Evolutionary conservation across 2,797 vertebrate genomes (phyloP).

Genomic region (Morelia viridis): DNA sequence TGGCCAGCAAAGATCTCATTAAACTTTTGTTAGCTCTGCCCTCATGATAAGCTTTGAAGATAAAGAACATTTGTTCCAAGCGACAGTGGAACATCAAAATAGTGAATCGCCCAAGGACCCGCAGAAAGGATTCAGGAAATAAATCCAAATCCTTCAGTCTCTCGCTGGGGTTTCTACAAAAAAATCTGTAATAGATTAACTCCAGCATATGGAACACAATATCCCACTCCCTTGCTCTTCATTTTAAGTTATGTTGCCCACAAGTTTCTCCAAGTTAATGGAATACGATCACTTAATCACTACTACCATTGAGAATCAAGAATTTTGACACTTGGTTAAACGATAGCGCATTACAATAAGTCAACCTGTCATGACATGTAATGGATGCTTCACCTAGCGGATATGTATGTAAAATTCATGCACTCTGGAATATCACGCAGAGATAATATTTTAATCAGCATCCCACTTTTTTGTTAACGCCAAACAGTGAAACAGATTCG

Average conservation of each 20-base stretch:
- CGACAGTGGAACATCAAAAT: neutral
- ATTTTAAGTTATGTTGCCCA: neutral
- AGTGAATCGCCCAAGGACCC: neutral
- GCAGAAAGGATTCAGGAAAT: neutral
- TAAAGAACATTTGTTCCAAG: neutral
- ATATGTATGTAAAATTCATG: constrained; percentile 81
- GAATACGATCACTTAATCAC: constrained; percentile 82
- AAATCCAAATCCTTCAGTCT: neutral
- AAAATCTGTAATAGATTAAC: neutral
- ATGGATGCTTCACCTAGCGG: constrained; percentile 80
- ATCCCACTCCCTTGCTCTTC: neutral
- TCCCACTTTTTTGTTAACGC: constrained; percentile 58
- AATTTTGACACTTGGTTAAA: constrained; percentile 84
- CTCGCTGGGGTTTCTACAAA: too few species aligned
- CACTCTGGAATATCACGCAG: constrained; percentile 78
- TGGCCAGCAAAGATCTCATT: neutral
- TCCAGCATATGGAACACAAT: neutral
- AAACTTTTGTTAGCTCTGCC: neutral
- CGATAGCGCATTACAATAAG: constrained; percentile 84
- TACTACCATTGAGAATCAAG: constrained; percentile 79
- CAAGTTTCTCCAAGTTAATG: constrained; percentile 68
- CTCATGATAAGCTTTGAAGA: neutral
- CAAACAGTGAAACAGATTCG: constrained; percentile 58
- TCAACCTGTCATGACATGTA: constrained; percentile 82
- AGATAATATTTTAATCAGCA: constrained; percentile 83